Percentiles rank a stretch among this genome's conserved stretches.
phyloP scores from a whole-genome alignment of 2,797 vertebrate genomes.

The Hydrolagus colliei region DNA sequence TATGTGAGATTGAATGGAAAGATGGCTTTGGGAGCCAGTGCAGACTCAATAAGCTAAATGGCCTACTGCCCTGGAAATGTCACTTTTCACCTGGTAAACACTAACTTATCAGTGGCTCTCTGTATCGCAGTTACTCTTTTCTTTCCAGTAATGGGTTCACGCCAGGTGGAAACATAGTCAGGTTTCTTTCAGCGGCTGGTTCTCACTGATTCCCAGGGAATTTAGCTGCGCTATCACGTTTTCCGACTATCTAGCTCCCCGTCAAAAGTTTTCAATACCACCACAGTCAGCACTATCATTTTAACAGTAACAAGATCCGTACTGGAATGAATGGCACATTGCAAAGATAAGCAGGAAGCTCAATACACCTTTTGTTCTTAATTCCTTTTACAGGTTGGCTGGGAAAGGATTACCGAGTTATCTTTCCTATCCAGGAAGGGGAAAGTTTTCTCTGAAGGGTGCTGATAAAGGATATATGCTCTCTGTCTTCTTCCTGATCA shows the following conservation, averaged over 20 bases:
- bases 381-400: neutral
- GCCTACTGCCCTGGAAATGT: no score
- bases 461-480: neutral
- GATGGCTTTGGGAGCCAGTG: neutral
- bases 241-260: neutral
- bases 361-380: slow-evolving; percentile 6
- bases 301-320: neutral
- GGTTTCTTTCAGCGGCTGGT: neutral
- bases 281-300: neutral
- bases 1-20: neutral
- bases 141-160: no score
- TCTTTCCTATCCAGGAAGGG: neutral
- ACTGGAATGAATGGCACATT: neutral
- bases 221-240: slow-evolving; percentile 7
- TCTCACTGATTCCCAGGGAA: neutral
- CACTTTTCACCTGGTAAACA: neutral
- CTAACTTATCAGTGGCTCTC: neutral
- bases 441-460: neutral
- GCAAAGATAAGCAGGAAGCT: slow-evolving; percentile 11
- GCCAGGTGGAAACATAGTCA: neutral
- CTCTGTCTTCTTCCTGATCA: neutral
- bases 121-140: neutral
- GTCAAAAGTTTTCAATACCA: slow-evolving; percentile 10
- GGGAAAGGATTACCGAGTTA: neutral
- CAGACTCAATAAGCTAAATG: no score